phyloP scores from a whole-genome alignment of 1,140 invertebrate genomes.

The Calosoma granatense region DNA sequence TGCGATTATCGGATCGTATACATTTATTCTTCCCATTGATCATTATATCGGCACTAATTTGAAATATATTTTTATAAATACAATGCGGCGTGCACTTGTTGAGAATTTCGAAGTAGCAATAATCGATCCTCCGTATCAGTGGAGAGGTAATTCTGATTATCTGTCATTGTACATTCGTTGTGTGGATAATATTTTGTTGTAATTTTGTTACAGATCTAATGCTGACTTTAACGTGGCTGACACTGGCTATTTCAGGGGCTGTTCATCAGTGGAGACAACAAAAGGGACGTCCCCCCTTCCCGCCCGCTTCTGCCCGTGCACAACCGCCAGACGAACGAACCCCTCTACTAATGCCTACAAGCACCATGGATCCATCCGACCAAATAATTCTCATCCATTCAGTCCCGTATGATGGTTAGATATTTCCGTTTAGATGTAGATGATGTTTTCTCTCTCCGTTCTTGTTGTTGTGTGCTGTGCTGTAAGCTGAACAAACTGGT shows the following conservation, averaged over 20 bases:
- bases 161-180: constrained; percentile 18
- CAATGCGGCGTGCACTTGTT: constrained; percentile 46
- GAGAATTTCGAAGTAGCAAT: constrained; percentile 46
- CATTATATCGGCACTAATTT: constrained; percentile 52
- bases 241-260: constrained; percentile 8
- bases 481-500: background rate
- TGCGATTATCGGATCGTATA: constrained; percentile 51
- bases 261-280: constrained; percentile 7
- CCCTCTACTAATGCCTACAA: background rate
- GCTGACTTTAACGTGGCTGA: constrained; percentile 11
- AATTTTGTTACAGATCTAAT: constrained; percentile 6
- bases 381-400: constrained; percentile 4
- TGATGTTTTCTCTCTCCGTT: background rate
- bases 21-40: constrained; percentile 49
- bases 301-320: background rate
- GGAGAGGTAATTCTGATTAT: constrained; percentile 53
- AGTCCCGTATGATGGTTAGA: background rate
- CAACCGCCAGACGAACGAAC: background rate
- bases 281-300: constrained; percentile 14
- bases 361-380: background rate
- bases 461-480: too few species aligned
- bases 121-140: constrained; percentile 49
- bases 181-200: constrained; percentile 12
- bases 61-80: constrained; percentile 60
- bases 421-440: background rate